Percentiles rank a stretch among this genome's conserved stretches.
phyloP scores from a whole-genome alignment of 2,113 vertebrate genomes.

The Apistogramma diplotaenia region DNA sequence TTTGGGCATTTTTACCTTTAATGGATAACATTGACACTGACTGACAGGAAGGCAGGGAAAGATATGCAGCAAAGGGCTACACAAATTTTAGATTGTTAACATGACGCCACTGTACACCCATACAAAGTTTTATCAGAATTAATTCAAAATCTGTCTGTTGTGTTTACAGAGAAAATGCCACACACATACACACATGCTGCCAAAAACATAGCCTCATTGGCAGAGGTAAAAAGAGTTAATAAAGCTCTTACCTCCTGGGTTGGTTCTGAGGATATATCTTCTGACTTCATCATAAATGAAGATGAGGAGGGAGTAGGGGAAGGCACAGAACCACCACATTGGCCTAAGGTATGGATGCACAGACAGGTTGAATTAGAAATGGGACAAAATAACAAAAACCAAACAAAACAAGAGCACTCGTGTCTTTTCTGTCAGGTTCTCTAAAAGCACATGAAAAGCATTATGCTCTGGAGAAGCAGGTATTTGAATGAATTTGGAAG shows the following conservation, averaged over 20 bases:
- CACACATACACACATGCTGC: too few species aligned
- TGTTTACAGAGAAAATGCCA: too few species aligned
- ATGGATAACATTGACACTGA: too few species aligned
- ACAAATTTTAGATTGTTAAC: too few species aligned
- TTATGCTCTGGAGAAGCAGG: not conserved
- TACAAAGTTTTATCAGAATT: too few species aligned
- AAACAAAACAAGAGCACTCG: not conserved
- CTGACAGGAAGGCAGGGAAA: too few species aligned
- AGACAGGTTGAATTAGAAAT: not conserved
- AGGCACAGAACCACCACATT: slow-evolving; percentile 82
- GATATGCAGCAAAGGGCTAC: too few species aligned
- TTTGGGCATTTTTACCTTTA: too few species aligned
- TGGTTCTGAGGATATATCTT: slow-evolving; percentile 79
- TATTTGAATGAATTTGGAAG: not conserved
- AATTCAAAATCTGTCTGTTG: too few species aligned
- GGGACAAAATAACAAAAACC: not conserved
- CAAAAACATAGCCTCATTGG: too few species aligned
- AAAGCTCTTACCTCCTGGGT: slow-evolving; percentile 76
- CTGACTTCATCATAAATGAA: slow-evolving; percentile 82
- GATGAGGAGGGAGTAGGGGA: slow-evolving; percentile 81
- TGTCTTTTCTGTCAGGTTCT: not conserved
- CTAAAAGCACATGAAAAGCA: slow-evolving; percentile 15
- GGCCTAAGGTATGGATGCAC: slow-evolving; percentile 59
- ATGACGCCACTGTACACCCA: too few species aligned
- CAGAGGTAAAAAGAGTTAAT: not conserved